Conservation (phyloP, 2,113 vertebrate genomes). For the Anthoscopus minutus region DNA sequence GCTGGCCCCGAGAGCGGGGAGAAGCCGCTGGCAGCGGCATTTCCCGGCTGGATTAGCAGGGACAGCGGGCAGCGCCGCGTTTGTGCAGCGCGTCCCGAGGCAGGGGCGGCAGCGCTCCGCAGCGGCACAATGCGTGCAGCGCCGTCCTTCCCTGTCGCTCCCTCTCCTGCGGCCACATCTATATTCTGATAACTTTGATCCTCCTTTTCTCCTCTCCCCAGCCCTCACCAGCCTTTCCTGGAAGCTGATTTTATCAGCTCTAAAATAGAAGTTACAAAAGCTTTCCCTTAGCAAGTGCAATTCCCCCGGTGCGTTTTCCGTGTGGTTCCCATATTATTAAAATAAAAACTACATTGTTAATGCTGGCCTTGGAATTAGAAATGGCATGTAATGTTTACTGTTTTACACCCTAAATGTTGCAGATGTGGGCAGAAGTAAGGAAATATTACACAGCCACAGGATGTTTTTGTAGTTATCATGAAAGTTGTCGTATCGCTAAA, state of each 20-base stretch:
- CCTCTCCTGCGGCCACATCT: neutral
- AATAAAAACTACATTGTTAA: constrained; percentile 11
- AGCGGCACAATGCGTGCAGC: neutral
- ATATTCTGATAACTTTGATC: constrained; percentile 9
- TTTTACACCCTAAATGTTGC: neutral
- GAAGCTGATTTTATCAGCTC: constrained; percentile 26
- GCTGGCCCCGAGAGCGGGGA: neutral
- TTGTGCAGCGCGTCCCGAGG: neutral
- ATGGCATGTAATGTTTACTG: neutral
- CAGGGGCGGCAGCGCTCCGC: neutral
- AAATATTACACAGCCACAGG: constrained; percentile 13
- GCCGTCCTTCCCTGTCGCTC: neutral
- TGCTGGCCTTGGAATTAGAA: neutral
- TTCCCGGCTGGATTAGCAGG: neutral
- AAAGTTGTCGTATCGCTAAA: neutral
- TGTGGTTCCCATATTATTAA: neutral
- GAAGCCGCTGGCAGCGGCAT: neutral
- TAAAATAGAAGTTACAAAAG: neutral
- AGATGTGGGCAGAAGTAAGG: neutral
- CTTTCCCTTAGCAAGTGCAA: neutral
- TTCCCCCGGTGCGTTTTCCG: neutral
- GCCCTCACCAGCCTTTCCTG: constrained; percentile 15
- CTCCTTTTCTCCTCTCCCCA: constrained; percentile 19
- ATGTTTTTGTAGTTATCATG: constrained; percentile 21
- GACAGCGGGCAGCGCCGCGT: neutral